Conservation (phyloP, 2,888 invertebrate genomes). For the Nomada fucata region DNA sequence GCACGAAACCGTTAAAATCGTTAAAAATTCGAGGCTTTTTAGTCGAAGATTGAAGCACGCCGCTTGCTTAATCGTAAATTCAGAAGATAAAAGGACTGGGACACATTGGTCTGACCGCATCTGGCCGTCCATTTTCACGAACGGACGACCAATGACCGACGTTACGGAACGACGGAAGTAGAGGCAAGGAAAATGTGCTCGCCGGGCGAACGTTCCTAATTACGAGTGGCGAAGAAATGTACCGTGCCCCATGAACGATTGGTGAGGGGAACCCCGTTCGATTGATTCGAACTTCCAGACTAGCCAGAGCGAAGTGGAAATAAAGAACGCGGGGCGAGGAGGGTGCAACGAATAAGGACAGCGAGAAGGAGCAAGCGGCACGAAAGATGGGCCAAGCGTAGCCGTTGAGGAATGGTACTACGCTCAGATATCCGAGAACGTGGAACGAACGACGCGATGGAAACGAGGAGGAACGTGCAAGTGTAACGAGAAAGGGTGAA, state of each 20-base stretch:
- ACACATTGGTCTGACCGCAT: conserved; percentile 58
- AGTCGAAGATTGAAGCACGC: background rate
- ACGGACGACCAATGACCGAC: conserved; percentile 72
- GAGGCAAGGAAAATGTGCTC: conserved; percentile 73
- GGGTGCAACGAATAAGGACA: background rate
- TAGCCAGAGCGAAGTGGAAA: conserved; percentile 4
- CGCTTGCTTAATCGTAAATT: conserved; percentile 20
- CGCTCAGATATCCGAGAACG: conserved; percentile 77
- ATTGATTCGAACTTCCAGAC: conserved; percentile 52
- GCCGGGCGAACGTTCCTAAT: conserved; percentile 71
- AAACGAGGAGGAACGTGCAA: conserved; percentile 43
- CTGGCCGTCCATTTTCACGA: conserved; percentile 71
- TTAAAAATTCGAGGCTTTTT: background rate
- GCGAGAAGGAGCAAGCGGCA: background rate
- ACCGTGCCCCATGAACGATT: conserved; percentile 75
- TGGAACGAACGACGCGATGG: conserved; percentile 76
- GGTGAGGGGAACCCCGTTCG: conserved; percentile 60
- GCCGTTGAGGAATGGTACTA: conserved; percentile 69
- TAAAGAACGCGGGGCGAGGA: background rate
- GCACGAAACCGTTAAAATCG: background rate
- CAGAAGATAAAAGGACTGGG: too few species aligned
- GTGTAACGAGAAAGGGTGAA: conserved; percentile 19
- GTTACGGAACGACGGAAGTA: conserved; percentile 65
- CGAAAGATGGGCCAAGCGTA: conserved; percentile 18
- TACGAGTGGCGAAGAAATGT: conserved; percentile 78